Evolutionary conservation across 2,113 vertebrate genomes (phyloP).

Genomic region (Hystrix cristata): DNA sequence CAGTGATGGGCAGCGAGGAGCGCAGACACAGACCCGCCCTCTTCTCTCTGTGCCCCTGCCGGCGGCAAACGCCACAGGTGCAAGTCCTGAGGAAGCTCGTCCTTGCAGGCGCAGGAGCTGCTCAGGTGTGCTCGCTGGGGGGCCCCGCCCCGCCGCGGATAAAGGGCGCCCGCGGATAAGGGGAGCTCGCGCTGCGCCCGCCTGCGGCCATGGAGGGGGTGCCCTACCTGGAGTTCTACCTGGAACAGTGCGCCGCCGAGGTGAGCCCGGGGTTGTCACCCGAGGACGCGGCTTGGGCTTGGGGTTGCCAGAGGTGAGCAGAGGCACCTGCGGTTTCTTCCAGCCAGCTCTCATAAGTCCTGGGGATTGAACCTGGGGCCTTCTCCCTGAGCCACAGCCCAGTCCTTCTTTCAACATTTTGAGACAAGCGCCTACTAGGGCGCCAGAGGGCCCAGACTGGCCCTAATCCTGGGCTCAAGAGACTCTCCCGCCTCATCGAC

Average conservation of each 20-base stretch:
- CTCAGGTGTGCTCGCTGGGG: background rate
- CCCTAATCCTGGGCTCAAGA: background rate
- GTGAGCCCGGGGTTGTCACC: conserved; percentile 59
- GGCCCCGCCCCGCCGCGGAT: background rate
- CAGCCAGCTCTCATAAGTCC: background rate
- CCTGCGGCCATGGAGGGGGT: conserved; percentile 84
- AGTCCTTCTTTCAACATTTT: background rate
- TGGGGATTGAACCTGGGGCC: background rate
- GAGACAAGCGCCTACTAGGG: background rate
- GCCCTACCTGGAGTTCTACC: conserved; percentile 89
- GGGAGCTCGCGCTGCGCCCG: rapidly evolving
- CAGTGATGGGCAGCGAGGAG: background rate
- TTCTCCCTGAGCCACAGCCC: background rate
- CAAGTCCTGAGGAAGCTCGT: background rate
- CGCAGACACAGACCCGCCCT: background rate
- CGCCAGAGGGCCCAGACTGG: too few relatives aligned
- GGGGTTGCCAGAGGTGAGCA: background rate
- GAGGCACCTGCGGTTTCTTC: conserved; percentile 1
- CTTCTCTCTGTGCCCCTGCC: background rate
- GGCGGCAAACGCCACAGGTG: background rate
- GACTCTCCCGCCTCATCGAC: background rate
- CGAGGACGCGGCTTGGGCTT: background rate
- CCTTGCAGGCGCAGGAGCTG: background rate
- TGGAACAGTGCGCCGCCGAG: conserved; percentile 88
- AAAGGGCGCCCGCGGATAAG: background rate